These are phyloP conservation scores for Agrilus planipennis DNA, from an alignment of 1,140 invertebrate genomes.

Conservation along the genomic window DNA sequence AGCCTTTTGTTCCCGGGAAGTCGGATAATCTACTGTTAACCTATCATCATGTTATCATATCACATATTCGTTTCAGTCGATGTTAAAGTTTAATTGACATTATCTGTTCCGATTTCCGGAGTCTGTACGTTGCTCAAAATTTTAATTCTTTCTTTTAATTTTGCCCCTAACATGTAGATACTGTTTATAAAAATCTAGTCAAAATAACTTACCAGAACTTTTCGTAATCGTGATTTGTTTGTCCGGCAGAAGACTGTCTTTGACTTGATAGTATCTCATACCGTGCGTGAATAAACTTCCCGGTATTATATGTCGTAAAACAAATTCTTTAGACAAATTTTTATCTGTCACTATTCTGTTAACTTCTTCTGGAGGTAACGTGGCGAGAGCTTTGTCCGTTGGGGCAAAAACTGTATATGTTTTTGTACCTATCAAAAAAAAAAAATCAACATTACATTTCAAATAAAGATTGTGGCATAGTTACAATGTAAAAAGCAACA, in stretches of 20 bases:
- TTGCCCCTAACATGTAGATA: too few species aligned
- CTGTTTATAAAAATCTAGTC: too few species aligned
- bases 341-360: conserved; percentile 44
- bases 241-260: conserved; percentile 55
- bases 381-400: conserved; percentile 64
- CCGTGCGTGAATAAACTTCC: conserved; percentile 70
- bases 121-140: too few species aligned
- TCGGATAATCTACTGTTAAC: too few species aligned
- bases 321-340: conserved; percentile 55
- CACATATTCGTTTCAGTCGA: too few species aligned
- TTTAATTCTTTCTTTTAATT: too few species aligned
- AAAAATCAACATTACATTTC: not conserved
- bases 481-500: too few species aligned
- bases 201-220: conserved; percentile 57
- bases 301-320: conserved; percentile 65
- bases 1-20: too few species aligned
- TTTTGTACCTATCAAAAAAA: conserved; percentile 49
- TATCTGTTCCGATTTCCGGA: too few species aligned
- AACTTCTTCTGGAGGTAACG: conserved; percentile 49
- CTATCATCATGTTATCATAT: too few species aligned
- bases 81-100: too few species aligned
- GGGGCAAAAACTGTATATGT: conserved; percentile 79
- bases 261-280: conserved; percentile 74
- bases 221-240: conserved; percentile 60
- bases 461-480: not conserved